Evolutionary conservation across 2,113 vertebrate genomes (phyloP).

Genomic region (Sminthopsis crassicaudata): DNA sequence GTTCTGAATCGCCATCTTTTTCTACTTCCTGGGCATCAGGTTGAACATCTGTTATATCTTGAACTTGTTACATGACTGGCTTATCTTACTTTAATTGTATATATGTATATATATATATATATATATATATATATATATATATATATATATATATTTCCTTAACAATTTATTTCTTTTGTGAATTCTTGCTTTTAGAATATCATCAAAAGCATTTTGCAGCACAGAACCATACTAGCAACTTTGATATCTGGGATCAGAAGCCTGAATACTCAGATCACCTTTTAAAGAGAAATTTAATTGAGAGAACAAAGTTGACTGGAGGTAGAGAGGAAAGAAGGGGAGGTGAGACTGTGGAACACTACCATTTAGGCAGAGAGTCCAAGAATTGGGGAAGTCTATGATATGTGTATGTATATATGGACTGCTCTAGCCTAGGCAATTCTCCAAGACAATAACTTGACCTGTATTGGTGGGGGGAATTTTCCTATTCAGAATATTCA

Average conservation of each 20-base stretch:
- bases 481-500: too few species aligned
- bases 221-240: background rate
- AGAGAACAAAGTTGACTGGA: background rate
- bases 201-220: background rate
- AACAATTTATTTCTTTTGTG: background rate
- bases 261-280: background rate
- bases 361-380: background rate
- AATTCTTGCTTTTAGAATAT: background rate
- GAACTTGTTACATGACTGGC: too few species aligned
- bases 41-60: too few species aligned
- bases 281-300: background rate
- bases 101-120: too few species aligned
- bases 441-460: too few species aligned
- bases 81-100: too few species aligned
- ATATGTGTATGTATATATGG: background rate
- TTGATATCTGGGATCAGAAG: background rate
- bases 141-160: too few species aligned
- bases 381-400: too few species aligned
- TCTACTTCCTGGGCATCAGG: background rate
- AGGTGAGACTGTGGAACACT: background rate
- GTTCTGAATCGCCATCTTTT: background rate
- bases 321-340: background rate
- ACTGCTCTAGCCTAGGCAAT: too few species aligned
- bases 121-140: too few species aligned
- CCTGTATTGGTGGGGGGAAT: too few species aligned